phyloP scores from a whole-genome alignment of 2,888 invertebrate species.

The Stramonita haemastoma region DNA sequence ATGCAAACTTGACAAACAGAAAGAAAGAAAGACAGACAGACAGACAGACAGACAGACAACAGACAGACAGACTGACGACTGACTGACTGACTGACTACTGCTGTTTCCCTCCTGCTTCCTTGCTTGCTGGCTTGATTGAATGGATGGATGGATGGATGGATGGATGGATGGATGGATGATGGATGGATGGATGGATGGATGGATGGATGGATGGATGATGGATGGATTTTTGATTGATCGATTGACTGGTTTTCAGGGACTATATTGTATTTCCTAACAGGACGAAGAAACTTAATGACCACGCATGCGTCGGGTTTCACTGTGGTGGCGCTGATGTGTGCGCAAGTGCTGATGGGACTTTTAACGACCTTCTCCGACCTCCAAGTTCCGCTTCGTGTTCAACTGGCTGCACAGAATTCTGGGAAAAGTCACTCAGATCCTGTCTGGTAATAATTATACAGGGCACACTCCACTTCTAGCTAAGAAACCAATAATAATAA shows the following conservation, averaged over 20 bases:
- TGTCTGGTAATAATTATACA: conserved; percentile 31
- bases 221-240: background rate
- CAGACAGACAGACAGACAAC: too few species aligned
- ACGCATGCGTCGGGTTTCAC: conserved; percentile 47
- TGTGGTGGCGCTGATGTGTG: conserved; percentile 43
- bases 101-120: too few species aligned
- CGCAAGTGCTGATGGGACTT: conserved; percentile 38
- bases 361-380: conserved; percentile 26
- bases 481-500: too few species aligned
- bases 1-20: too few species aligned
- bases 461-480: background rate
- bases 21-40: too few species aligned
- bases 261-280: background rate
- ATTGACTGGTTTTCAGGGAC: background rate
- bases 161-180: too few species aligned
- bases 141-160: too few species aligned
- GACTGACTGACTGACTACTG: too few species aligned
- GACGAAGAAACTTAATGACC: conserved; percentile 33
- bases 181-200: too few species aligned
- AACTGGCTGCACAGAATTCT: conserved; percentile 42
- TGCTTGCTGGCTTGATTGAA: too few species aligned
- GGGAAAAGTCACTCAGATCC: conserved; percentile 36
- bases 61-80: too few species aligned
- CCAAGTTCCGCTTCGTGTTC: conserved; percentile 33
- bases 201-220: too few species aligned